These are phyloP conservation scores for Bhutanitis thaidina DNA, from an alignment of 2,888 invertebrate genomes.

Conservation along the genomic window DNA sequence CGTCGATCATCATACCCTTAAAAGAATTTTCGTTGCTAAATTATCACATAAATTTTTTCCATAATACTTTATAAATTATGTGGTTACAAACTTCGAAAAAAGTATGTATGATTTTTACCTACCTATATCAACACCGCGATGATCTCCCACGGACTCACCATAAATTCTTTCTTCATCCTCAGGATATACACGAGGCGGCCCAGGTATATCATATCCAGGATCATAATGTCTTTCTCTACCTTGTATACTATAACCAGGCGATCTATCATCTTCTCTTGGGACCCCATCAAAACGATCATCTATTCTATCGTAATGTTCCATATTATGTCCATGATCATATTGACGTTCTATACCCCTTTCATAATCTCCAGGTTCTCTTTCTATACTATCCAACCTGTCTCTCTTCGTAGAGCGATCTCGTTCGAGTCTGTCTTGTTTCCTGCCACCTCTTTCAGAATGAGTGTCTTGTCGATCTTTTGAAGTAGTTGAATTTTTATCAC, in stretches of 20 bases:
- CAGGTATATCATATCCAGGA: conserved; percentile 64
- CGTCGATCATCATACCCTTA: conserved; percentile 74
- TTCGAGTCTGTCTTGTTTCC: conserved; percentile 71
- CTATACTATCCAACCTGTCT: conserved; percentile 67
- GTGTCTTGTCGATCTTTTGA: conserved; percentile 72
- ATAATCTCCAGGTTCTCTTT: conserved; percentile 72
- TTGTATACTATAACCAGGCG: conserved; percentile 62
- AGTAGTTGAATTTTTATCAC: conserved; percentile 66
- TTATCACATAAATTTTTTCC: too few relatives aligned
- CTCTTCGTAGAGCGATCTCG: conserved; percentile 74
- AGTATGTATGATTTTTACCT: conserved; percentile 5
- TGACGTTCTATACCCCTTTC: conserved; percentile 64
- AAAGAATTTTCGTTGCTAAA: conserved; percentile 9
- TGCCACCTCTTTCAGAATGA: conserved; percentile 68
- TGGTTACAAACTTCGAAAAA: too few relatives aligned
- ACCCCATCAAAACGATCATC: conserved; percentile 69
- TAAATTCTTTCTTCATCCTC: conserved; percentile 78
- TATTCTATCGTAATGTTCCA: conserved; percentile 73
- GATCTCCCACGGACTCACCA: conserved; percentile 67
- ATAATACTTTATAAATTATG: too few relatives aligned
- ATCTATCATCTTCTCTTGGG: conserved; percentile 66
- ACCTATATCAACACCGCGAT: conserved; percentile 69
- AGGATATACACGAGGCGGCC: conserved; percentile 70
- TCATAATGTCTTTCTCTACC: conserved; percentile 72
- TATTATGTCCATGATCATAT: conserved; percentile 68